These are phyloP conservation scores for Dasypogon diadema DNA, from an alignment of 2,888 invertebrate genomes.

Conservation along the genomic window DNA sequence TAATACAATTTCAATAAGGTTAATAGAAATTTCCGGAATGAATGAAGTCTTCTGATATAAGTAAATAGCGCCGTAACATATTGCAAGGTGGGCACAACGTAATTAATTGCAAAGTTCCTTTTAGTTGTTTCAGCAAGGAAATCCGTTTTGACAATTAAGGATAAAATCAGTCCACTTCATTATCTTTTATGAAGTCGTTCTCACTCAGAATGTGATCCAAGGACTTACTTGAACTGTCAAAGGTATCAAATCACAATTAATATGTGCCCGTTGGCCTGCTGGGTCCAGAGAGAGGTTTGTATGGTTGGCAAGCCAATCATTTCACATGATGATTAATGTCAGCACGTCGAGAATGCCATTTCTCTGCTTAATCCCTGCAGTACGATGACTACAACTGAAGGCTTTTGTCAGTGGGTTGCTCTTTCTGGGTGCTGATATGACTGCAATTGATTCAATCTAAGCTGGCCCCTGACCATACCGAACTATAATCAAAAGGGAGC, in stretches of 20 bases:
- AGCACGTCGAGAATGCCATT: slow-evolving; percentile 56
- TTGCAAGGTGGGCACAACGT: neutral
- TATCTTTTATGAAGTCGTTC: slow-evolving; percentile 30
- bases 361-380: slow-evolving; percentile 56
- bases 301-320: slow-evolving; percentile 52
- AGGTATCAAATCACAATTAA: slow-evolving; percentile 56
- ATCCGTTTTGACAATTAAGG: slow-evolving; percentile 43
- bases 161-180: slow-evolving; percentile 3
- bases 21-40: no score
- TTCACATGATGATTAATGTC: slow-evolving; percentile 57
- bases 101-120: slow-evolving; percentile 24
- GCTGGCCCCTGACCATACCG: slow-evolving; percentile 39
- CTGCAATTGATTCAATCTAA: slow-evolving; percentile 45
- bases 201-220: slow-evolving; percentile 45
- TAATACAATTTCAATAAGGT: no score
- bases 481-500: slow-evolving; percentile 28
- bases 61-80: no score
- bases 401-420: slow-evolving; percentile 41
- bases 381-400: slow-evolving; percentile 43
- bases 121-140: slow-evolving; percentile 11
- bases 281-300: neutral
- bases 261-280: slow-evolving; percentile 44
- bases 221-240: slow-evolving; percentile 53
- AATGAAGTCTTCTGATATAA: no score
- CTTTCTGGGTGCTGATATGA: slow-evolving; percentile 37